A percentile compares a stretch with the other conserved stretches of the same genome.
phyloP scores from a whole-genome alignment of 2,888 invertebrate genomes.

The Lysandra coridon region DNA sequence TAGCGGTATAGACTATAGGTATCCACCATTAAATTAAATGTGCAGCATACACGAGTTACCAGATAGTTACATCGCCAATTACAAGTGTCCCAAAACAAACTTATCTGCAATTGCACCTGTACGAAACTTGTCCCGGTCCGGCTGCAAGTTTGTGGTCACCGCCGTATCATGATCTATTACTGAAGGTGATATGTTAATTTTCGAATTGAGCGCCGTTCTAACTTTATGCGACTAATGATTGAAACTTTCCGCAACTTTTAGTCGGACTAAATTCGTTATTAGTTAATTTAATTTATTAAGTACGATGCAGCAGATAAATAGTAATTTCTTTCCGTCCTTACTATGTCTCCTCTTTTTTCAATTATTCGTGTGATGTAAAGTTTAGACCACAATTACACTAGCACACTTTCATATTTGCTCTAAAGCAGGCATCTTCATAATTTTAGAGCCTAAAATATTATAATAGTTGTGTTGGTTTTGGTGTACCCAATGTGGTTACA shows the following conservation, averaged over 20 bases:
- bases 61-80: constrained; percentile 5
- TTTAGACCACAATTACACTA: no score
- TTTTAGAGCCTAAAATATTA: no score
- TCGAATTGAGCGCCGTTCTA: not conserved
- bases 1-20: no score
- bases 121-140: not conserved
- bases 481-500: no score
- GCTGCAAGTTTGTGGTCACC: constrained; percentile 15
- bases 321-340: no score
- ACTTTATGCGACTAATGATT: constrained; percentile 2
- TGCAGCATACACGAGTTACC: not conserved
- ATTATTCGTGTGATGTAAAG: no score
- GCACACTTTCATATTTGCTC: no score
- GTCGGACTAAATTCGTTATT: not conserved
- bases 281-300: not conserved
- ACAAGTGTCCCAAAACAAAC: constrained; percentile 23
- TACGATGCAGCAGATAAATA: not conserved
- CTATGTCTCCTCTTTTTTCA: no score
- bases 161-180: constrained; percentile 21
- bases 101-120: constrained; percentile 3
- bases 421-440: no score
- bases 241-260: constrained; percentile 2
- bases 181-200: constrained; percentile 18
- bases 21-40: not conserved
- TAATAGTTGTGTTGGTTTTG: no score